Evolutionary conservation across 1,140 invertebrate genomes (phyloP).

Genomic region (Drosophila mojavensis): DNA sequence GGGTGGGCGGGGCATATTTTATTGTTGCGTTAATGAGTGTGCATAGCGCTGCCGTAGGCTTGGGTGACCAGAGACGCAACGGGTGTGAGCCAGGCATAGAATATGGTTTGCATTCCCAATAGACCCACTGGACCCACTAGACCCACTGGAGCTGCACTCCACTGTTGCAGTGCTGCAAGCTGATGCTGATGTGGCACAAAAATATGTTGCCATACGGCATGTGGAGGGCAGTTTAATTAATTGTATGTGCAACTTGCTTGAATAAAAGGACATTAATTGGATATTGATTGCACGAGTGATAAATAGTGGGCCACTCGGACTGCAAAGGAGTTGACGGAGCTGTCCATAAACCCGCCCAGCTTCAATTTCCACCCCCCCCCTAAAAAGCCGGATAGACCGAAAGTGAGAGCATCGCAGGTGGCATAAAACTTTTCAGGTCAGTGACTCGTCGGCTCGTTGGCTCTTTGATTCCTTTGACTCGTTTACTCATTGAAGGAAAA

Average conservation of each 20-base stretch:
- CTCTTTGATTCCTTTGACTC: no score
- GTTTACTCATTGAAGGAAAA: slow-evolving; percentile 1
- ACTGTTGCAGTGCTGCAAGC: slow-evolving; percentile 52
- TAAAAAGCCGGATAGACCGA: neutral
- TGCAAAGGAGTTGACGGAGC: neutral
- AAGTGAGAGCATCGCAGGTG: neutral
- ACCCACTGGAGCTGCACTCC: slow-evolving; percentile 17
- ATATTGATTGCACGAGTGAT: slow-evolving; percentile 68
- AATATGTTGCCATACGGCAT: slow-evolving; percentile 65
- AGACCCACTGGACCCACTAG: slow-evolving; percentile 48
- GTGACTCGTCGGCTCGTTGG: slow-evolving; percentile 7
- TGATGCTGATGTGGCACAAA: slow-evolving; percentile 70
- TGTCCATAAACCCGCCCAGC: neutral
- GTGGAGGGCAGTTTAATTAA: slow-evolving; percentile 62
- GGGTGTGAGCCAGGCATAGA: slow-evolving; percentile 8
- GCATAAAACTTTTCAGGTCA: slow-evolving; percentile 22
- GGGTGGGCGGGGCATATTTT: slow-evolving; percentile 49
- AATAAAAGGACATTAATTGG: slow-evolving; percentile 69
- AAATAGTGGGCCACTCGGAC: slow-evolving; percentile 29
- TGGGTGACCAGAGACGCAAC: no score
- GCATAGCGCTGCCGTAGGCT: slow-evolving; percentile 47
- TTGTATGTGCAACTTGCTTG: slow-evolving; percentile 58
- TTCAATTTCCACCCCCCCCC: neutral
- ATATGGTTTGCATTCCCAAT: slow-evolving; percentile 13
- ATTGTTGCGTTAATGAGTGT: slow-evolving; percentile 82